Percentiles rank a stretch among this genome's conserved stretches.
Evolutionary conservation across 2,888 invertebrate species (phyloP).

Genomic region (Desoria tigrina): DNA sequence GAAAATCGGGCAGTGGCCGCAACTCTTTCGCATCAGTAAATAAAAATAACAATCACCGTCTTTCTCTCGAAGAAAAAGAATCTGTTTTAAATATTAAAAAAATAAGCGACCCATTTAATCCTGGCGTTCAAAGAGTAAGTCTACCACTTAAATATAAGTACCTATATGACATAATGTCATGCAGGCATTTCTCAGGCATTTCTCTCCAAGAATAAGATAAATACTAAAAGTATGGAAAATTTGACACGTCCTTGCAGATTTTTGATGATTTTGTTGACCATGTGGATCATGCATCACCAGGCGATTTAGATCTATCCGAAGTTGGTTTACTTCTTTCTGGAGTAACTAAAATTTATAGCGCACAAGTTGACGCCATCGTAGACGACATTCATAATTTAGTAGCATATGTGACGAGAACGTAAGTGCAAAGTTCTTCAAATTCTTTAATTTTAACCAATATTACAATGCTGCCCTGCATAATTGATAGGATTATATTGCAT

Average conservation of each 20-base stretch:
- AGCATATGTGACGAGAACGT: slow-evolving; percentile 31
- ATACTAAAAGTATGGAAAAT: neutral
- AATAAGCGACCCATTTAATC: slow-evolving; percentile 33
- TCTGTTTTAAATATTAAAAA: slow-evolving; percentile 34
- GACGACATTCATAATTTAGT: slow-evolving; percentile 29
- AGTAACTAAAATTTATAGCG: slow-evolving; percentile 31
- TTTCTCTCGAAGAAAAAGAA: slow-evolving; percentile 25
- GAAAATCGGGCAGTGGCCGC: too few species aligned
- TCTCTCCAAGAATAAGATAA: too few species aligned
- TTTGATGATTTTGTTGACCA: slow-evolving; percentile 34
- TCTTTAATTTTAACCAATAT: too few species aligned
- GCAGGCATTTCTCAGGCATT: neutral
- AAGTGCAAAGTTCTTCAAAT: slow-evolving; percentile 19
- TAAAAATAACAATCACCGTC: too few species aligned
- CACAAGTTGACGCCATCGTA: slow-evolving; percentile 35
- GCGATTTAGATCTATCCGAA: slow-evolving; percentile 36
- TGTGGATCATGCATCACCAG: slow-evolving; percentile 17
- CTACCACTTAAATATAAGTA: neutral
- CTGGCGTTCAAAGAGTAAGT: slow-evolving; percentile 32
- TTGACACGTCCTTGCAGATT: slow-evolving; percentile 31
- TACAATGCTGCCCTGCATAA: too few species aligned
- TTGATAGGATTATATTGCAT: too few species aligned
- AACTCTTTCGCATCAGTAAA: too few species aligned
- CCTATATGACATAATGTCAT: neutral
- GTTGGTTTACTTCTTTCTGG: slow-evolving; percentile 35